Conservation (phyloP, 1,140 invertebrate genomes). For the Sarcophaga bullata region DNA sequence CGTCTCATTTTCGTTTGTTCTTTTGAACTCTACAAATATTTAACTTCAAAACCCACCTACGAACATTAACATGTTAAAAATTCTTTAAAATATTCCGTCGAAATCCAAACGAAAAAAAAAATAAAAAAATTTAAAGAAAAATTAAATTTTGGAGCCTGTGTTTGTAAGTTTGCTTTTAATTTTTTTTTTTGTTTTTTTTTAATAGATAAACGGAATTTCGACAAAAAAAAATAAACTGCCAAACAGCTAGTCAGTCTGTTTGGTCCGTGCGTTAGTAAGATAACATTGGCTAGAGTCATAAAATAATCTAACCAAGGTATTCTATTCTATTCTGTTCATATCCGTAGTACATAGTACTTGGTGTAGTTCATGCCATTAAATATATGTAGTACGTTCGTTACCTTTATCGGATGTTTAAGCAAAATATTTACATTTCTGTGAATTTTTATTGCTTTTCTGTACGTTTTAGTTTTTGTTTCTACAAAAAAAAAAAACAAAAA, state of each 20-base stretch:
- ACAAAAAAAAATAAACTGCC: neutral
- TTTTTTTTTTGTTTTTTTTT: too few species aligned
- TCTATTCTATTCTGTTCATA: conserved; percentile 15
- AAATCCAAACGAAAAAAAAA: neutral
- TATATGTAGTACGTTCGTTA: neutral
- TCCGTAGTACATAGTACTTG: too few species aligned
- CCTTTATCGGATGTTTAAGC: conserved; percentile 53
- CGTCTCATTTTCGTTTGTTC: neutral
- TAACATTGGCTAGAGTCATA: conserved; percentile 14
- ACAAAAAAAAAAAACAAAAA: too few species aligned
- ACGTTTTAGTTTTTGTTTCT: neutral
- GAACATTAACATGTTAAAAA: too few species aligned
- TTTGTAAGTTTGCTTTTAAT: too few species aligned
- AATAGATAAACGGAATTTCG: neutral
- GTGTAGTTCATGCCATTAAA: neutral
- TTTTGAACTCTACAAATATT: conserved; percentile 3
- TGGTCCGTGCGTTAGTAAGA: neutral
- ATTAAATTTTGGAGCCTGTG: neutral
- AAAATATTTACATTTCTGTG: conserved; percentile 55
- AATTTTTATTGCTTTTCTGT: conserved; percentile 23
- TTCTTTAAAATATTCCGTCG: conserved; percentile 15
- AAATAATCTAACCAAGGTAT: neutral
- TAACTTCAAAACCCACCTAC: neutral
- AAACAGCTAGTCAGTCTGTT: neutral
- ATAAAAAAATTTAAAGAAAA: neutral